A percentile compares a stretch with the other conserved stretches of the same genome.
Conservation (phyloP, 2,888 invertebrate genomes). For the Plagodis dolabraria region DNA sequence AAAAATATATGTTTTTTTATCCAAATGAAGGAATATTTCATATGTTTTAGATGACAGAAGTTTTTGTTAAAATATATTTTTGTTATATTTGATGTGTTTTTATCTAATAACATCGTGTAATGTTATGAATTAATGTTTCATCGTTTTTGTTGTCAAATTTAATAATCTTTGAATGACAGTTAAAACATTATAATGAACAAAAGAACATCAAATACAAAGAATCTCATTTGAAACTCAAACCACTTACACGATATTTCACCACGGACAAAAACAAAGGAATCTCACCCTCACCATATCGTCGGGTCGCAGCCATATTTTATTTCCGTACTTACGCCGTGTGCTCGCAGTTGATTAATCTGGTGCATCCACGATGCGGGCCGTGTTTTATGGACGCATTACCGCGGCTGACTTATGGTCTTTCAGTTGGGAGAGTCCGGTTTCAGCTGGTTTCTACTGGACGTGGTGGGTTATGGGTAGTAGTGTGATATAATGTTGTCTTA, state of each 20-base stretch:
- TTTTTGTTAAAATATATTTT: too few relatives aligned
- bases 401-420: conserved; percentile 41
- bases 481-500: too few relatives aligned
- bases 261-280: conserved; percentile 29
- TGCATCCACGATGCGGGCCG: conserved; percentile 42
- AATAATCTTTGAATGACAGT: too few relatives aligned
- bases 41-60: too few relatives aligned
- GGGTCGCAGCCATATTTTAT: conserved; percentile 34
- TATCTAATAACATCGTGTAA: too few relatives aligned
- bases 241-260: conserved; percentile 20
- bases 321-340: conserved; percentile 29
- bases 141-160: too few relatives aligned
- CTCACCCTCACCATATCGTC: conserved; percentile 27
- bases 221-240: conserved; percentile 30
- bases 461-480: background rate
- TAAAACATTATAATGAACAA: conserved; percentile 5
- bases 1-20: too few relatives aligned
- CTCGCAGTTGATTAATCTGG: conserved; percentile 49
- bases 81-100: too few relatives aligned
- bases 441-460: conserved; percentile 1
- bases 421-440: conserved; percentile 22
- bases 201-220: conserved; percentile 14
- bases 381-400: conserved; percentile 48
- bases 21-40: too few relatives aligned
- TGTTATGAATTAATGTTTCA: too few relatives aligned